Base-by-base conservation (phyloP, 2,797 vertebrate genomes). In the Falco columbarius region DNA sequence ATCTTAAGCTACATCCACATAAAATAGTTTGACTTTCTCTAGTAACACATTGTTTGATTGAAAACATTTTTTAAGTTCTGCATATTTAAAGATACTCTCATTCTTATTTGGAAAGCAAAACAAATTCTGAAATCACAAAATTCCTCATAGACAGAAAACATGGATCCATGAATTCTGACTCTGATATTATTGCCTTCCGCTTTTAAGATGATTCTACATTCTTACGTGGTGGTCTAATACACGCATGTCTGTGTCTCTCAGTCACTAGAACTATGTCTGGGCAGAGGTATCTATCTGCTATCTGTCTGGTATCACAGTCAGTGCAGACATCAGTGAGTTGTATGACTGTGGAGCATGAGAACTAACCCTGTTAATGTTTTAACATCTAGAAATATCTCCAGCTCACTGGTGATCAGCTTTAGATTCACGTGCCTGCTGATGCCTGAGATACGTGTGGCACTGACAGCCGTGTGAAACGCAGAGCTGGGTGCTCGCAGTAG, bases 371-470 rank as follows among this genome's bases (percentile, higher is more conserved):
- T 44, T 36, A 15, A 34, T 56, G 27, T 86, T 81, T 61, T 51
- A 52, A 63, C 29, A 38, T 34, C 38, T 52, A 44, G 49, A 75
- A 81, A 38, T 29, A 75, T 17, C 56, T 51, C 30, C 42, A 81
- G 42, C 34, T 83, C 21, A 32, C 30, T 55, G 29, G 34, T 17
- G 32, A 66, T 52, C 54, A 61, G 24, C 40, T 54, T 52, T 32
- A 63, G 36, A 52, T 51, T 63, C 56, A 34, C 12, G 12, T 38
- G 32, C 29, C 29, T n/a, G 4, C 49, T 20, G 17, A 58, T 70
- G 44, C 22, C 63, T 22, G 62, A 68, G 18, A 27, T 16, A 13
- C 0, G 0, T 49, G 23, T 0, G 3, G 36, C 70, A 51, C 38
- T n/a, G 24, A 12, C 7, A 30, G 42, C 21, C 51, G 22, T 56